Base-by-base conservation (phyloP, 2,113 vertebrate genomes). In the Epinephelus moara region DNA sequence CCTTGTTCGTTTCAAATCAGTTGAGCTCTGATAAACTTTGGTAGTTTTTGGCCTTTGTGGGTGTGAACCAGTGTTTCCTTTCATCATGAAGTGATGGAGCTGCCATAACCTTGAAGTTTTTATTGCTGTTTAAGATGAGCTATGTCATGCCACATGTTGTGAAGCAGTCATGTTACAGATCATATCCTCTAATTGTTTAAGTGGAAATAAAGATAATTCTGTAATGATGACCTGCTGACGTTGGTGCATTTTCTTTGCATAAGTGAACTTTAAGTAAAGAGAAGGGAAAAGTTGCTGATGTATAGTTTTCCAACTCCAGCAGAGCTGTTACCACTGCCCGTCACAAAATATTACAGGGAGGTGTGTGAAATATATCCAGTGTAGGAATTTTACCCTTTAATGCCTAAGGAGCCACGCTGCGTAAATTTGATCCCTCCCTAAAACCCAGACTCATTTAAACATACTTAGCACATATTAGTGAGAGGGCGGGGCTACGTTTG, bases 1-100 rank as follows among this genome's bases (percentile, higher is more conserved):
- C 33, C 66, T 47, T 49, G 81, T 72, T 50, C 17, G 27, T 52
- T 80, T 75, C 53, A 52, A 49, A 56, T 71, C 62, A 50, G 76
- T 42, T 52, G 70, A 62, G 61, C 0, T 56, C 0, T 79, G 60
- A 72, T 73, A 55, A 64, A 40, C 52, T 53, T 56, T 21, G 49
- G 9, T 18, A 6, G 15, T 50, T 4, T 50, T 50, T 50, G 5
- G 49, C 17, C 49, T 50, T 50, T 50, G 49, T 50, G 13, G 11
- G 47, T 49, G 47, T 49, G 47, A 12, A 49, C 3, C 4, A 49
- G 14, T 45, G 42, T 45, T 45, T 45, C 8, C 12, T 13, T 4
- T 49, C 11, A 11, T 4, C 11, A 49, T 50, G 49, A 50, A 18
- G 4, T 18, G 17, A 18, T 50, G 49, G 49, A 50, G 49, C 14